A percentile compares a stretch with the other conserved stretches of the same genome.
These are phyloP conservation scores for Microplitis deprimator DNA, from an alignment of 2,888 invertebrate species.

Conservation along the genomic window DNA sequence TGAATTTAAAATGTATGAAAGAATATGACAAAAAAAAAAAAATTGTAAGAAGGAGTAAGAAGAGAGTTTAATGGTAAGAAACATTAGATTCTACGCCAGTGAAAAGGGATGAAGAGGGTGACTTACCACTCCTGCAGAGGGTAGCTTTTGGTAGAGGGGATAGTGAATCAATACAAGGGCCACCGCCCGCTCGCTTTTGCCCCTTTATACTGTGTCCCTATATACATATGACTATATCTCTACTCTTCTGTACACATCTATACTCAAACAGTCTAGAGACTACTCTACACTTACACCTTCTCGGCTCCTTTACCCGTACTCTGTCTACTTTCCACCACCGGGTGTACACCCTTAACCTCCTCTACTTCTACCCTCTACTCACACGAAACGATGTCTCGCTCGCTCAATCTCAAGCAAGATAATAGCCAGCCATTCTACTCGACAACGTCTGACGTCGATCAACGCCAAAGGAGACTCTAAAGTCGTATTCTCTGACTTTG, in stretches of 20 bases:
- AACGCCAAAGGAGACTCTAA: constrained; percentile 34
- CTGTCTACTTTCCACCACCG: not conserved
- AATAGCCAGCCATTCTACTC: constrained; percentile 49
- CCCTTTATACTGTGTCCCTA: constrained; percentile 28
- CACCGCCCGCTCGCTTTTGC: constrained; percentile 55
- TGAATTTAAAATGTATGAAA: constrained; percentile 45
- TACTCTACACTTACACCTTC: constrained; percentile 18
- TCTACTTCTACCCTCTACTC: constrained; percentile 29
- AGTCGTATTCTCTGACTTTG: constrained; percentile 32
- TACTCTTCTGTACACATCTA: constrained; percentile 20
- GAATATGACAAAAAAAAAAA: constrained; percentile 24
- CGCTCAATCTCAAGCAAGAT: constrained; percentile 49
- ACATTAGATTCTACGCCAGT: constrained; percentile 37
- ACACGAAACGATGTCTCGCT: constrained; percentile 39
- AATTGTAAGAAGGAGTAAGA: constrained; percentile 11
- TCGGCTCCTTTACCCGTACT: not conserved
- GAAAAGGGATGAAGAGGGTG: constrained; percentile 33
- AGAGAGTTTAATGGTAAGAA: constrained; percentile 17
- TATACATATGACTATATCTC: constrained; percentile 3
- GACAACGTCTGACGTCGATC: constrained; percentile 39
- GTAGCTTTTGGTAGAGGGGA: constrained; percentile 42
- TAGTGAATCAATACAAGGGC: constrained; percentile 70
- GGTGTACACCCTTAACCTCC: constrained; percentile 16
- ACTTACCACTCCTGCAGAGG: constrained; percentile 45
- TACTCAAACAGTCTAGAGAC: not conserved